A percentile compares a stretch with the other conserved stretches of the same genome.
phyloP scores from a whole-genome alignment of 2,113 vertebrate genomes.

The Delphinus delphis region DNA sequence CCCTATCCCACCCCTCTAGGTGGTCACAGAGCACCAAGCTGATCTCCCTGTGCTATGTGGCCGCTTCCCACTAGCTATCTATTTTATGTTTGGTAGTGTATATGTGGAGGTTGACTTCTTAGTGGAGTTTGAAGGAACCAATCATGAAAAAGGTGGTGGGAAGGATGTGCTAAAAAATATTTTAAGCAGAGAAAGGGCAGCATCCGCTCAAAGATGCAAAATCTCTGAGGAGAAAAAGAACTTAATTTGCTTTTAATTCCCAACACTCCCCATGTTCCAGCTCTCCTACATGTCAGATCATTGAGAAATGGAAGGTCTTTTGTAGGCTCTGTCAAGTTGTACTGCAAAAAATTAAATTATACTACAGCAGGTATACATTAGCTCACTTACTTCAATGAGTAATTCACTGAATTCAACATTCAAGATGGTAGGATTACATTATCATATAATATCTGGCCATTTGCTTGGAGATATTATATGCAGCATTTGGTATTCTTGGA shows the following conservation, averaged over 20 bases:
- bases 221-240: not conserved
- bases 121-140: not conserved
- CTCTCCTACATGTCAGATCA: not conserved
- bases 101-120: not conserved
- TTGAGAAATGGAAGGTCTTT: not conserved
- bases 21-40: too few species aligned
- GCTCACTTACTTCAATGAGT: not conserved
- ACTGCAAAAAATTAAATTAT: constrained; percentile 33
- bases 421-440: not conserved
- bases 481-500: not conserved
- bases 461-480: not conserved
- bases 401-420: not conserved
- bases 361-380: not conserved
- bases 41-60: too few species aligned
- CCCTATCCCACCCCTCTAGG: too few species aligned
- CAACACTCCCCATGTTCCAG: not conserved
- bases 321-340: not conserved
- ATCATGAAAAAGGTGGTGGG: not conserved
- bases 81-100: too few species aligned
- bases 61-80: too few species aligned
- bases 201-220: not conserved
- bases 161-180: not conserved
- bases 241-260: constrained; percentile 48
- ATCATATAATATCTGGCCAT: not conserved
- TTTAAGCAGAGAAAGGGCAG: not conserved